Evolutionary conservation across 2,888 invertebrate genomes (phyloP), one percentile per base, ranked within the genome.

Genomic region (Baccha elongata): DNA sequence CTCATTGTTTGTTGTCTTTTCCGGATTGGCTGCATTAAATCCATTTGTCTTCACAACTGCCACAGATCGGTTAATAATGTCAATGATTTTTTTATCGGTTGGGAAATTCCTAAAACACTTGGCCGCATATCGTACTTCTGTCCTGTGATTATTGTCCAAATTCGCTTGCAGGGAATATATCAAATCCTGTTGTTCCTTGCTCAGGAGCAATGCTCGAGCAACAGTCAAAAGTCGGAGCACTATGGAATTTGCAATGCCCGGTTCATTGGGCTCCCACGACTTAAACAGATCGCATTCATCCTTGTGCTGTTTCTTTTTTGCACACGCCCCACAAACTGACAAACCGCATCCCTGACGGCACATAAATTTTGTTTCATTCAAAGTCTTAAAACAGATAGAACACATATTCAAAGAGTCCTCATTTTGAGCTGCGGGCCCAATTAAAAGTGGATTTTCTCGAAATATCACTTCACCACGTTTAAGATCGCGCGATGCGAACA

Each of bases 401-500:
- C 96, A 96, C 83, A 93, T 91, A 86, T 93, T 92, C 19, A 90
- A 58, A 40, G 92, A 91, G 5, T 92, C 89, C 83, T 90, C 90
- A 58, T 90, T 89, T 62, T 92, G 92, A 52, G 92, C 91, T 13
- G 94, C 92, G 2, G 95, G 94, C 0, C 96, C 96, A 50, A 93
- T 90, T 21, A 96, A 91, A 40, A 96, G 89, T 0, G 96, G 94
- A 69, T 91, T 92, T 87, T 96, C 96, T n/a, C 92, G 91, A 86
- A 94, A 95, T 58, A 96, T 93, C 48, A 94, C 90, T 88, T 96
- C 95, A 60, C 95, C 95, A 5, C 92, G 89, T 83, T 91, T 89
- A 13, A 96, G 92, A 85, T 95, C 92, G 64, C 93, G 92, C 0
- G 91, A 93, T 7, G 96, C 94, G 86, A 96, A 92, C 6, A 96